Evolutionary conservation across 1,140 invertebrate genomes (phyloP), one percentile per base, ranked within the genome.

Genomic region (Hestina assimilis): DNA sequence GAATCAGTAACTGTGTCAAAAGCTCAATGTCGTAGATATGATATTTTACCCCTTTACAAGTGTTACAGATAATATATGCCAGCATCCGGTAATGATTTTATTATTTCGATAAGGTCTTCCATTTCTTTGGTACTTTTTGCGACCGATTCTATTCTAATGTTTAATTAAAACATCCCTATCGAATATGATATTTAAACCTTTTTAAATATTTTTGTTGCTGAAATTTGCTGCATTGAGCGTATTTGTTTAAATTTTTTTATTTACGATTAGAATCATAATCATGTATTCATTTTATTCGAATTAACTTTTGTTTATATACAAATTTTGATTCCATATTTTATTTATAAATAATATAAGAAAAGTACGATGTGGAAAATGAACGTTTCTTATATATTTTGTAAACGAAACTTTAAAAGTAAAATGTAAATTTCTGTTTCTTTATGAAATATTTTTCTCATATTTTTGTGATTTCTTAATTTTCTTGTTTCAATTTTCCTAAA

Each of bases 11-110:
- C 64, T 68, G 75, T 75, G 79, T 80, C 79, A 72, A 74, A 77
- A 75, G 79, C 77, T 83, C 79, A 83, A 83, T 73, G 64, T 52
- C 45, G 58, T 65, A 61, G 58, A 47, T 59, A 60, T 59, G 56
- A 64, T 55, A 55, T 50, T 58, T 56, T 41, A 55, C 20, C 54
- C 43, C 35, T 48, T 31, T 57, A 48, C 43, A 52, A 38, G 33
- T 56, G 15, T 45, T 43, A 20, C 46, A 50, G 43, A 51, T 33
- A 52, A 28, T 29, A 52, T 11, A 28, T 17, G 12, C 26, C 42
- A 17, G 23, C 20, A 43, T 43, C 14, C 17, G 38, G 11, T 24
- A 21, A 46, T 47, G 40, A 38, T 46, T 42, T 46, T 48, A 51
- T 40, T 15, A 20, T 45, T 59, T 35, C 3, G 28, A n/a, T 26